These are phyloP conservation scores for Eudemis profundana DNA, from an alignment of 2,888 invertebrate species.

Conservation along the genomic window DNA sequence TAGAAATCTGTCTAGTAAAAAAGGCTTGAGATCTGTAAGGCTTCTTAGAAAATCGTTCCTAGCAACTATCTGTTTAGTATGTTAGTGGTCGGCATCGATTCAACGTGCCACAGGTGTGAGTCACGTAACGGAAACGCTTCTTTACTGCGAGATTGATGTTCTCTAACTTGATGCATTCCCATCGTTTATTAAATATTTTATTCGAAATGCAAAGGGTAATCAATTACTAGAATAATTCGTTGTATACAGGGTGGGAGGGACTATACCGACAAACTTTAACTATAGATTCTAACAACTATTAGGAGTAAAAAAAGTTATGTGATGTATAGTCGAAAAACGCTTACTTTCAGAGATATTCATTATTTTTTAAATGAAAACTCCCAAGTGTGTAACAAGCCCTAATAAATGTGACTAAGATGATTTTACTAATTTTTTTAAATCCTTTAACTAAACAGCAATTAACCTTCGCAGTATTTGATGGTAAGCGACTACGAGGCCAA, in stretches of 20 bases:
- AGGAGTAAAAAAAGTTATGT: too few relatives aligned
- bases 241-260: too few relatives aligned
- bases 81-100: slow-evolving; percentile 43
- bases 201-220: slow-evolving; percentile 27
- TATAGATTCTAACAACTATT: too few relatives aligned
- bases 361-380: too few relatives aligned
- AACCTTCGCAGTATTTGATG: too few relatives aligned
- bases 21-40: slow-evolving; percentile 16
- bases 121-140: slow-evolving; percentile 45
- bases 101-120: slow-evolving; percentile 45
- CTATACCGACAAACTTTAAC: background rate
- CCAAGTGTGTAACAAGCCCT: too few relatives aligned
- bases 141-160: slow-evolving; percentile 44
- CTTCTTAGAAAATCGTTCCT: slow-evolving; percentile 24
- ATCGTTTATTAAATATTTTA: slow-evolving; percentile 41
- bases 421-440: too few relatives aligned
- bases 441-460: too few relatives aligned
- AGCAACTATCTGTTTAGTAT: slow-evolving; percentile 45
- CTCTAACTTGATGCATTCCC: slow-evolving; percentile 43
- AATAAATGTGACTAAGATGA: too few relatives aligned
- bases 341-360: too few relatives aligned
- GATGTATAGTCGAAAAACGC: too few relatives aligned
- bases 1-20: background rate
- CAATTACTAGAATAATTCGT: slow-evolving; percentile 6
- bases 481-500: too few relatives aligned